phyloP scores from a whole-genome alignment of 2,797 vertebrate genomes.

The Myotis pilosus region DNA sequence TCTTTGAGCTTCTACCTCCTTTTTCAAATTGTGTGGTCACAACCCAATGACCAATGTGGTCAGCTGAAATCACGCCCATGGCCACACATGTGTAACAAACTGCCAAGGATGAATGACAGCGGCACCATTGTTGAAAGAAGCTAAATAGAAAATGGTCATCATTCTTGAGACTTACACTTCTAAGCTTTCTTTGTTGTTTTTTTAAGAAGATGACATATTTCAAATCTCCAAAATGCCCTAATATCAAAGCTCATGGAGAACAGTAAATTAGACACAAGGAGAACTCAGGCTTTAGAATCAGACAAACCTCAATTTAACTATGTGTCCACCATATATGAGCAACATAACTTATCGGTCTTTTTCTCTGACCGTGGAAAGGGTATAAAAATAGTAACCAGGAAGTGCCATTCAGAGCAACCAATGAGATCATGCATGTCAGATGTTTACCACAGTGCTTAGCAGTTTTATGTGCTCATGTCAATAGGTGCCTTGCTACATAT shows the following conservation, averaged over 20 bases:
- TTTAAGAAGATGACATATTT: background rate
- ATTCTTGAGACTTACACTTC: slow-evolving; percentile 21
- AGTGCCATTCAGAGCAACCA: background rate
- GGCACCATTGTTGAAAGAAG: slow-evolving; percentile 35
- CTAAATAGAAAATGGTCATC: slow-evolving; percentile 27
- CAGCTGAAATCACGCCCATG: background rate
- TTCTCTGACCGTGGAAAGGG: background rate
- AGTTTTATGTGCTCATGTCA: background rate
- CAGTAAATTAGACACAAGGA: background rate
- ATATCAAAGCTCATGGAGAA: background rate
- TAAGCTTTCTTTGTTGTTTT: slow-evolving; percentile 4
- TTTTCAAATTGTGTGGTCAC: slow-evolving; percentile 59
- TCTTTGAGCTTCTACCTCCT: slow-evolving; percentile 42
- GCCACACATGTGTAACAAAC: slow-evolving; percentile 43
- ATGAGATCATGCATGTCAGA: background rate
- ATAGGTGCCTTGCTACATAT: background rate
- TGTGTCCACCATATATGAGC: background rate
- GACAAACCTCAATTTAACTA: background rate
- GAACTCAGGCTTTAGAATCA: background rate
- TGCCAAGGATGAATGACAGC: slow-evolving; percentile 57
- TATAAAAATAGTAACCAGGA: background rate
- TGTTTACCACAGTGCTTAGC: background rate
- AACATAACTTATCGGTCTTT: background rate
- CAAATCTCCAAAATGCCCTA: background rate
- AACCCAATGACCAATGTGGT: slow-evolving; percentile 34